Evolutionary conservation across 2,113 vertebrate species (phyloP).

Genomic region (Barbus barbus): DNA sequence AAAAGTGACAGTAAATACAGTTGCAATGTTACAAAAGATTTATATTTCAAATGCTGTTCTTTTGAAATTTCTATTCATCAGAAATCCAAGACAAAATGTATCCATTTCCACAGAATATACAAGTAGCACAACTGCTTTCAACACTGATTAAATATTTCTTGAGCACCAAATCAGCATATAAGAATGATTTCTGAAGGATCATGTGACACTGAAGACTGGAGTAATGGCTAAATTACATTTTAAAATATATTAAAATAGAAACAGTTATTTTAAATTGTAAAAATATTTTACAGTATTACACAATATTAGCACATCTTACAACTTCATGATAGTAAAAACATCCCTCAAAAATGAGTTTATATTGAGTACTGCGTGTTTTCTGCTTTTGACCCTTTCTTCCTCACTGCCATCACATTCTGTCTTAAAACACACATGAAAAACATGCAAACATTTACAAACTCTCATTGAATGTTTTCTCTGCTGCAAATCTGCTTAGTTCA

Average conservation of each 20-base stretch:
- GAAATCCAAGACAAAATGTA: neutral
- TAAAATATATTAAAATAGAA: neutral
- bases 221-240: neutral
- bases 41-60: neutral
- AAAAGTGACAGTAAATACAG: neutral
- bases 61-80: neutral
- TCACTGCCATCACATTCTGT: neutral
- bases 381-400: neutral
- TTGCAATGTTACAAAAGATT: neutral
- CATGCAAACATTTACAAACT: neutral
- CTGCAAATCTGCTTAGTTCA: constrained; percentile 30
- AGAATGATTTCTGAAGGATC: neutral
- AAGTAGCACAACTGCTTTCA: neutral
- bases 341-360: neutral
- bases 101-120: neutral
- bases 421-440: neutral
- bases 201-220: too few relatives aligned
- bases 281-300: neutral
- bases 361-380: neutral
- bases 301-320: neutral
- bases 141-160: neutral
- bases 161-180: neutral
- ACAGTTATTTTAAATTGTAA: neutral
- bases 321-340: neutral
- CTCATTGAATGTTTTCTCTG: neutral